Evolutionary conservation across 2,888 invertebrate genomes (phyloP).

Genomic region (Venusia cambrica): DNA sequence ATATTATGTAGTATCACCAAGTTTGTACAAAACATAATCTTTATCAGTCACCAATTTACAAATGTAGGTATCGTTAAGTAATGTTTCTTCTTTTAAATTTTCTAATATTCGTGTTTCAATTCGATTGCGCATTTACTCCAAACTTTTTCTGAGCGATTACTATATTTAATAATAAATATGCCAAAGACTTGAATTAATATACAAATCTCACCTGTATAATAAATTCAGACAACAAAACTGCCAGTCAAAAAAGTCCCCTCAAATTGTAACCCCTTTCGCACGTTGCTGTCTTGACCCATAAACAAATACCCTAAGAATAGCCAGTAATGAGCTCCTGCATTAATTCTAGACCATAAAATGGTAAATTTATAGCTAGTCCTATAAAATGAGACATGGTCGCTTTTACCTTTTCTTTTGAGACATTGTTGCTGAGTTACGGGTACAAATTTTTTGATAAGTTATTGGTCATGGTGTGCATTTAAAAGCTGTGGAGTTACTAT

Average conservation of each 20-base stretch:
- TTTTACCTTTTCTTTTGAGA: conserved; percentile 52
- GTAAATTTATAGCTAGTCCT: conserved; percentile 73
- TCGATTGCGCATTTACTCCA: conserved; percentile 7
- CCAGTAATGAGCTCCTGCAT: conserved; percentile 73
- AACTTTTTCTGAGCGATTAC: no score
- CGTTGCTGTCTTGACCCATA: conserved; percentile 76
- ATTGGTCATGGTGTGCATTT: conserved; percentile 33
- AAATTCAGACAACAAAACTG: no score
- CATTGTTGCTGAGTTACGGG: conserved; percentile 69
- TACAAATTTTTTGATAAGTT: conserved; percentile 59
- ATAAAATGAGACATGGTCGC: conserved; percentile 75
- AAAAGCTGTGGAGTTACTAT: conserved; percentile 40
- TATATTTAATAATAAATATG: no score
- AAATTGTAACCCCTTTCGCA: conserved; percentile 58
- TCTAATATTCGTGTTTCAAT: conserved; percentile 19
- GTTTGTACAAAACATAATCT: no score
- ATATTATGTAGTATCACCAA: no score
- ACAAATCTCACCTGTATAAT: no score
- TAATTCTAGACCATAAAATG: conserved; percentile 78
- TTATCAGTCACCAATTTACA: no score
- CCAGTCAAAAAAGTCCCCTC: conserved; percentile 38
- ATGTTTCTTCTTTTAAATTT: no score
- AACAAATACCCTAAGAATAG: conserved; percentile 73
- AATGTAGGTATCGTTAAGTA: no score
- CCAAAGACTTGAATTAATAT: no score